Conservation (phyloP, 1,140 invertebrate genomes). For the Meteorus sp. region DNA sequence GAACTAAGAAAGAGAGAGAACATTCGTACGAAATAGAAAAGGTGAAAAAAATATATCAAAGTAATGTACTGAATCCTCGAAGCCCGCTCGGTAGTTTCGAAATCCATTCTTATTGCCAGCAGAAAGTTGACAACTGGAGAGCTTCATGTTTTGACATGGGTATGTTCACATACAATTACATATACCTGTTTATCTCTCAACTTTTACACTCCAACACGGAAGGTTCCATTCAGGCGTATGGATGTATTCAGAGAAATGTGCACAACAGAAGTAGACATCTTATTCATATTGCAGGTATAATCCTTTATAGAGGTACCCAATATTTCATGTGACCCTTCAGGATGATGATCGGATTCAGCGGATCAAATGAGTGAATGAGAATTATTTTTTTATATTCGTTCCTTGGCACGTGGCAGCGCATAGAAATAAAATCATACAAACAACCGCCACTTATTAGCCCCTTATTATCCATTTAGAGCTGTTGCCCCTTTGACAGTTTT, state of each 20-base stretch:
- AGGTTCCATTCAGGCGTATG: too few species aligned
- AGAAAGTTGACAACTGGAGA: too few species aligned
- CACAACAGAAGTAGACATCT: neutral
- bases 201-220: too few species aligned
- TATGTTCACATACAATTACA: too few species aligned
- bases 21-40: neutral
- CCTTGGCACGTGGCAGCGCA: conserved; percentile 26
- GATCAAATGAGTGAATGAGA: conserved; percentile 29
- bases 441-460: conserved; percentile 9
- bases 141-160: too few species aligned
- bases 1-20: neutral
- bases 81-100: too few species aligned
- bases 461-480: conserved; percentile 19
- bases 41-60: neutral
- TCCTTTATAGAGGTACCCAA: neutral
- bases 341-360: conserved; percentile 32
- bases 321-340: neutral
- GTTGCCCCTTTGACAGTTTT: too few species aligned
- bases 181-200: too few species aligned
- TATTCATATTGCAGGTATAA: neutral
- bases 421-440: conserved; percentile 12
- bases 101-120: too few species aligned
- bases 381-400: conserved; percentile 21
- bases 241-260: too few species aligned
- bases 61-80: neutral